phyloP scores from a whole-genome alignment of 1,140 invertebrate species.

The Thrips palmi region DNA sequence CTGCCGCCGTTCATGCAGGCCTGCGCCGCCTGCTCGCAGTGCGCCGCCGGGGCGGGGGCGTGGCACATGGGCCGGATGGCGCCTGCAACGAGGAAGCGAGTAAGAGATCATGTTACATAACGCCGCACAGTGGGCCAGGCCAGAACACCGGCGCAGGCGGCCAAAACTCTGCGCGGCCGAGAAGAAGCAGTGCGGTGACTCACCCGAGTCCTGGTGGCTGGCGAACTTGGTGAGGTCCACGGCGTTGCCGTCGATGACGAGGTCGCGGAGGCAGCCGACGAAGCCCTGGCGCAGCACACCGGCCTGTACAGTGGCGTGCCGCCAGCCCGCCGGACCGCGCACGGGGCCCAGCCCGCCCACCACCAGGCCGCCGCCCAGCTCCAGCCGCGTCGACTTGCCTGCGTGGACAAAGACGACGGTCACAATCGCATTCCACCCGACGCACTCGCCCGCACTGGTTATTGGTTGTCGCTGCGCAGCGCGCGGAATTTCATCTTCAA shows the following conservation, averaged over 20 bases:
- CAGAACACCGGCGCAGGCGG: not conserved
- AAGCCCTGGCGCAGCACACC: conserved; percentile 76
- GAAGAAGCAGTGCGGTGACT: conserved; percentile 14
- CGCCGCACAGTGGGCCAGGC: not conserved
- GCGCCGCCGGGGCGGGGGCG: conserved; percentile 51
- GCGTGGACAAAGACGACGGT: conserved; percentile 17
- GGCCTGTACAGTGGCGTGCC: conserved; percentile 81
- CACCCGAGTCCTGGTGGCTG: conserved; percentile 74
- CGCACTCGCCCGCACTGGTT: too few species aligned
- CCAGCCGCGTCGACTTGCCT: conserved; percentile 72
- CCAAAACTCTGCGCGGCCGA: not conserved
- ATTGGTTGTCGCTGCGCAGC: too few species aligned
- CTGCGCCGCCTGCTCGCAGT: conserved; percentile 61
- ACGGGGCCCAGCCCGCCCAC: conserved; percentile 70
- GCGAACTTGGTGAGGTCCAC: conserved; percentile 81
- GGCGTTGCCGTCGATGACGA: conserved; percentile 79
- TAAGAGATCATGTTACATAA: not conserved
- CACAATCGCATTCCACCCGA: not conserved
- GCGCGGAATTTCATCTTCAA: too few species aligned
- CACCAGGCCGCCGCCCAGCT: conserved; percentile 75
- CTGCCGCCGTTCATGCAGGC: conserved; percentile 82
- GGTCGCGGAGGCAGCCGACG: conserved; percentile 86
- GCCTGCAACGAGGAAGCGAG: conserved; percentile 42
- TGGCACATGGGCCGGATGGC: conserved; percentile 73
- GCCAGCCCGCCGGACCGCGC: conserved; percentile 41